A percentile compares a stretch with the other conserved stretches of the same genome.
Evolutionary conservation across 92 coral and sea anemone genomes (phyloP).

Genomic region (Plumapathes pennacea): DNA sequence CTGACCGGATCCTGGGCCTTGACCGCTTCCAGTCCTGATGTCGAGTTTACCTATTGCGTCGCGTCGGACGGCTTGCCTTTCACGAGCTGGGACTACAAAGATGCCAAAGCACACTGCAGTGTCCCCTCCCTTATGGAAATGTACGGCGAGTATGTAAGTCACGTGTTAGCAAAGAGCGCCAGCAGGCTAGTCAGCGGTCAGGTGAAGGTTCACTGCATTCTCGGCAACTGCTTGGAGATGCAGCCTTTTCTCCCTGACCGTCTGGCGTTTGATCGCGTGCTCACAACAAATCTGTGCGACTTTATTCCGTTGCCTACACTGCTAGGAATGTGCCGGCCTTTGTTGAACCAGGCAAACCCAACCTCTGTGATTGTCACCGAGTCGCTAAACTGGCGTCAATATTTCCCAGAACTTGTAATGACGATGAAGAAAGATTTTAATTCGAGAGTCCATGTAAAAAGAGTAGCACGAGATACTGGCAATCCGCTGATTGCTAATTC

Average conservation of each 20-base stretch:
- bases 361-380: conserved; percentile 59
- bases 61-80: conserved; percentile 30
- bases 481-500: conserved; percentile 30
- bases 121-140: conserved; percentile 24
- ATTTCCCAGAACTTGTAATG: too few species aligned
- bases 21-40: neutral
- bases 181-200: conserved; percentile 12
- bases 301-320: conserved; percentile 33
- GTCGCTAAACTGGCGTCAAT: conserved; percentile 42
- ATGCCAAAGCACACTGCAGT: conserved; percentile 21
- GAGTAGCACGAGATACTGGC: conserved; percentile 45
- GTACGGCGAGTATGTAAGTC: conserved; percentile 47
- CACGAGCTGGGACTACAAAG: conserved; percentile 58
- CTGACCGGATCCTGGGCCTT: conserved; percentile 23
- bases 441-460: too few species aligned
- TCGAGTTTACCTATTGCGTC: conserved; percentile 4
- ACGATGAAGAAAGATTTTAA: too few species aligned
- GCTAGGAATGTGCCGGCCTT: conserved; percentile 27
- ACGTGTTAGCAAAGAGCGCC: conserved; percentile 20
- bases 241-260: conserved; percentile 11
- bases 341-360: conserved; percentile 29
- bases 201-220: conserved; percentile 23
- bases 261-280: conserved; percentile 50
- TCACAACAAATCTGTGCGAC: conserved; percentile 59
- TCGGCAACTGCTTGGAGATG: conserved; percentile 41